Evolutionary conservation across 2,113 vertebrate species (phyloP).

Genomic region (Solenodon paradoxus): DNA sequence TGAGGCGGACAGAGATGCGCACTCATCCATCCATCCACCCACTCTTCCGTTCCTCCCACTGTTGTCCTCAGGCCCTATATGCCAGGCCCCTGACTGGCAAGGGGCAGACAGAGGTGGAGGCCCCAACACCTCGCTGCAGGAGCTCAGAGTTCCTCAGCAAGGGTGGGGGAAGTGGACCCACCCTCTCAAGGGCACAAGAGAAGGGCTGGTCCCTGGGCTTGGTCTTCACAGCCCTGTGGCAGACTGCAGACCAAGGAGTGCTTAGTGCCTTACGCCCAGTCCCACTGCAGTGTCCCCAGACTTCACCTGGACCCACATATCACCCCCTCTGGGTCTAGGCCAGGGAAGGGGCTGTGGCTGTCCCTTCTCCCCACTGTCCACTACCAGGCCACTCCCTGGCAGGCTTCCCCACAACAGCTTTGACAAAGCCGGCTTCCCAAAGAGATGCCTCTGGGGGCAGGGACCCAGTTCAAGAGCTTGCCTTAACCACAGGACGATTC

Average conservation of each 20-base stretch:
- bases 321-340: background rate
- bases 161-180: background rate
- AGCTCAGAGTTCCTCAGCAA: too few relatives aligned
- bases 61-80: too few relatives aligned
- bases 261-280: accelerated
- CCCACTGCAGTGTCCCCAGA: background rate
- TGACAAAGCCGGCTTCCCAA: background rate
- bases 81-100: background rate
- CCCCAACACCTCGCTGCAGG: too few relatives aligned
- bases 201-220: background rate
- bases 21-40: background rate
- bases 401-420: background rate
- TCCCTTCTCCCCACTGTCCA: background rate
- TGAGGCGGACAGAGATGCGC: background rate
- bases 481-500: background rate
- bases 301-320: accelerated
- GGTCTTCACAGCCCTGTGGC: background rate
- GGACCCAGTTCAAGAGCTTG: background rate
- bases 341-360: background rate
- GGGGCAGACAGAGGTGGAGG: too few relatives aligned
- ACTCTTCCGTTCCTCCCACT: background rate
- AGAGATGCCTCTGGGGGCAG: background rate
- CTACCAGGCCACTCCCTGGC: background rate
- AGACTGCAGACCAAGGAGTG: background rate
- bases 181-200: background rate